phyloP scores from a whole-genome alignment of 1,140 invertebrate species.

The Eufriesea mexicana region DNA sequence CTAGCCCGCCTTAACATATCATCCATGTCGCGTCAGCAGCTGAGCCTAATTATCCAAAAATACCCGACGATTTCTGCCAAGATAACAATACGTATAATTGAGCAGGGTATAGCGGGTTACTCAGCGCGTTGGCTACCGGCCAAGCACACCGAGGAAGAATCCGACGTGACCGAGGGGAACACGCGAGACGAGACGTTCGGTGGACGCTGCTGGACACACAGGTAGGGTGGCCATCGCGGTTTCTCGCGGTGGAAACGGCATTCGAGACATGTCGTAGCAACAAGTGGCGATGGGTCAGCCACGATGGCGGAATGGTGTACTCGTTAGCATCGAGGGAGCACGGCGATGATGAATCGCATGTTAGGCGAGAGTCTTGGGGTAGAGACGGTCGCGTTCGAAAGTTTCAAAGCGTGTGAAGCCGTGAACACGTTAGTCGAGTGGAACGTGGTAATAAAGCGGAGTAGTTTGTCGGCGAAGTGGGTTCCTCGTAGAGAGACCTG shows the following conservation, averaged over 20 bases:
- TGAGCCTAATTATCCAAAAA: slow-evolving; percentile 47
- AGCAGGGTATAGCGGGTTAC: slow-evolving; percentile 1
- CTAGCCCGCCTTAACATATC: neutral
- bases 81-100: slow-evolving; percentile 54
- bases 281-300: slow-evolving; percentile 56
- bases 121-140: neutral
- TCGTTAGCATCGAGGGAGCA: slow-evolving; percentile 45
- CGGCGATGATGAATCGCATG: slow-evolving; percentile 56
- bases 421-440: neutral
- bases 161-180: neutral
- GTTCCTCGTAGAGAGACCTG: slow-evolving; percentile 16
- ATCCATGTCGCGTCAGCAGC: slow-evolving; percentile 12
- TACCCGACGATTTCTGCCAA: slow-evolving; percentile 44
- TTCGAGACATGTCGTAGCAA: slow-evolving; percentile 54
- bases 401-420: slow-evolving; percentile 43
- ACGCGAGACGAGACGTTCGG: too few species aligned
- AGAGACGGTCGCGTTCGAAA: slow-evolving; percentile 44
- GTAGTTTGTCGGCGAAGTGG: slow-evolving; percentile 55
- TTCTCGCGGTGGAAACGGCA: slow-evolving; percentile 39
- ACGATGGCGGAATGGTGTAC: slow-evolving; percentile 38
- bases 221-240: slow-evolving; percentile 32
- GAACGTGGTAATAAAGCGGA: slow-evolving; percentile 56
- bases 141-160: slow-evolving; percentile 14
- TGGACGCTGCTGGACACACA: neutral
- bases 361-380: slow-evolving; percentile 19